phyloP scores from a whole-genome alignment of 2,113 vertebrate species.

The Ceyx melanurus region DNA sequence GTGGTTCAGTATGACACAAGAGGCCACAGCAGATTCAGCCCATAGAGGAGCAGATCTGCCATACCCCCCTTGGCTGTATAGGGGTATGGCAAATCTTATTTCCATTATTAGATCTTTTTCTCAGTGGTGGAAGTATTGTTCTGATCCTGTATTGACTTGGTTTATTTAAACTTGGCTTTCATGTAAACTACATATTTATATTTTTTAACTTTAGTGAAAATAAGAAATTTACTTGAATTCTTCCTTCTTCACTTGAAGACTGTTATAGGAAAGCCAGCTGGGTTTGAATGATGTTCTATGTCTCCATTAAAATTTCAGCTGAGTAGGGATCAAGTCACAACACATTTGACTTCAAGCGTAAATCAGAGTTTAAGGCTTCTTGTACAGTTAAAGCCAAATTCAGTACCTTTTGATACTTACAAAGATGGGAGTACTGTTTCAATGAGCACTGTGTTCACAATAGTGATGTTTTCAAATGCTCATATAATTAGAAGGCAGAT shows the following conservation, averaged over 20 bases:
- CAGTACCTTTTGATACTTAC: not conserved
- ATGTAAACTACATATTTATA: not conserved
- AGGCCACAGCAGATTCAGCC: not conserved
- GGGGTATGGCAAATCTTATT: not conserved
- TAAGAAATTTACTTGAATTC: not conserved
- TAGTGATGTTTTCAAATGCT: not conserved
- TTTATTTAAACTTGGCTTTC: not conserved
- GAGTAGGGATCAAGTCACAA: not conserved
- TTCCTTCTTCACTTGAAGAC: not conserved
- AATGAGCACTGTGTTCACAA: not conserved
- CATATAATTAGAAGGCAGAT: not conserved
- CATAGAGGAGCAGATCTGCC: fast-evolving
- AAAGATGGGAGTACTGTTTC: not conserved
- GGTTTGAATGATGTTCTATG: not conserved
- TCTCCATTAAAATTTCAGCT: not conserved
- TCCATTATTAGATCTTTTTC: not conserved
- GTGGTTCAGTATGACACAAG: not conserved
- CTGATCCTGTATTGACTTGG: not conserved
- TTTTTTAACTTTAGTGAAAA: not conserved
- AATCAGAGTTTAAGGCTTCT: not conserved
- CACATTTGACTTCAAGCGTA: not conserved
- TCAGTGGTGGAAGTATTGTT: not conserved
- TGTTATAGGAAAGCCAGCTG: not conserved
- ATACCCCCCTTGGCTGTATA: fast-evolving
- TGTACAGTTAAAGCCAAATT: not conserved